phyloP scores from a whole-genome alignment of 2,888 invertebrate species.

The Zaprionus obscuricornis region DNA sequence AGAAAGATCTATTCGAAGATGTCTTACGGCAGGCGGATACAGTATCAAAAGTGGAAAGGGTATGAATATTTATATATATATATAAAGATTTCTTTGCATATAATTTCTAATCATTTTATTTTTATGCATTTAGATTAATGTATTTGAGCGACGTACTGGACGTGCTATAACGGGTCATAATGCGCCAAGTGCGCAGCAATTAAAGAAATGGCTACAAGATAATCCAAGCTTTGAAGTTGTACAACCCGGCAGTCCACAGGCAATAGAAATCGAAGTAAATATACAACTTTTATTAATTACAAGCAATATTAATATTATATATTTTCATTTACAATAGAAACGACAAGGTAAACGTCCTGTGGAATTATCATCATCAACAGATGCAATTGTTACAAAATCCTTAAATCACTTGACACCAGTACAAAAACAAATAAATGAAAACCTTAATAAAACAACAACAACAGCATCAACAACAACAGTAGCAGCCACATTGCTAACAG shows the following conservation, averaged over 20 bases:
- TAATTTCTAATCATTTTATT: background rate
- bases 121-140: slow-evolving; percentile 85
- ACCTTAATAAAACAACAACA: slow-evolving; percentile 4
- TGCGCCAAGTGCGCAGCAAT: slow-evolving; percentile 91
- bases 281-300: no score
- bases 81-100: background rate
- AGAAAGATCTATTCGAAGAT: slow-evolving; percentile 82
- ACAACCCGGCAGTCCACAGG: slow-evolving; percentile 86
- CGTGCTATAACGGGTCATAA: slow-evolving; percentile 89
- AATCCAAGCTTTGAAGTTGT: slow-evolving; percentile 95
- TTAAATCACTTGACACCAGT: slow-evolving; percentile 12
- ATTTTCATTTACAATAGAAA: slow-evolving; percentile 50
- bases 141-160: slow-evolving; percentile 92
- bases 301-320: background rate
- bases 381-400: slow-evolving; percentile 23
- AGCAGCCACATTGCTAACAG: background rate
- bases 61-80: slow-evolving; percentile 39
- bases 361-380: slow-evolving; percentile 35
- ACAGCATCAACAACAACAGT: background rate
- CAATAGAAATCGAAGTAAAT: slow-evolving; percentile 80
- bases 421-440: slow-evolving; percentile 31
- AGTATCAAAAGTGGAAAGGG: slow-evolving; percentile 81
- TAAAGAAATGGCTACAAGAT: slow-evolving; percentile 92
- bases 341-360: slow-evolving; percentile 51
- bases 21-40: slow-evolving; percentile 77